A percentile compares a stretch with the other conserved stretches of the same genome.
phyloP scores from a whole-genome alignment of 2,888 invertebrate genomes.

The Anaspis maculata region DNA sequence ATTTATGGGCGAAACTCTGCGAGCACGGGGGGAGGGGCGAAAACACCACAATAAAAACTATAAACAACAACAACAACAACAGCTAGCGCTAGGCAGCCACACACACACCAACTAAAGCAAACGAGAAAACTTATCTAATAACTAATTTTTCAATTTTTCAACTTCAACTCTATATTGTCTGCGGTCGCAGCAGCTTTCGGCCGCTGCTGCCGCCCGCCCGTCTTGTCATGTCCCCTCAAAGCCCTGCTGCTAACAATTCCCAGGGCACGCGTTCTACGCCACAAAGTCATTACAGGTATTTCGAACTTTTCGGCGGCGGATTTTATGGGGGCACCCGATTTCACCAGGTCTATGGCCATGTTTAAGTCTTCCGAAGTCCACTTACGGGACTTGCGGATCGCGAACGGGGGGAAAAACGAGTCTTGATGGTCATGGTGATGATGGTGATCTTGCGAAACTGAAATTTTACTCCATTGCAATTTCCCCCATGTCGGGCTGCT shows the following conservation, averaged over 20 bases:
- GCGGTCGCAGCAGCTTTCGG: background rate
- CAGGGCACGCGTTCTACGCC: conserved; percentile 33
- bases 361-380: conserved; percentile 31
- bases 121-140: conserved; percentile 34
- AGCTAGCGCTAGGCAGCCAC: conserved; percentile 6
- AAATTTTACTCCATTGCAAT: too few relatives aligned
- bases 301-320: conserved; percentile 32
- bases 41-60: too few relatives aligned
- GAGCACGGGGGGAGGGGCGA: too few relatives aligned
- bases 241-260: conserved; percentile 30
- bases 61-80: conserved; percentile 27
- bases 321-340: conserved; percentile 34
- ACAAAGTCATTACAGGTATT: conserved; percentile 37
- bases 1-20: too few relatives aligned
- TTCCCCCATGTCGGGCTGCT: too few relatives aligned
- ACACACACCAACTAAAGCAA: conserved; percentile 31
- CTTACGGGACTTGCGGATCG: conserved; percentile 15
- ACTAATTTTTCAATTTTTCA: conserved; percentile 30
- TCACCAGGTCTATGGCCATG: conserved; percentile 32
- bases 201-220: conserved; percentile 1
- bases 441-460: too few relatives aligned
- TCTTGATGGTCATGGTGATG: too few relatives aligned
- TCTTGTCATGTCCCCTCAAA: conserved; percentile 6
- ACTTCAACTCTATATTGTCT: conserved; percentile 7
- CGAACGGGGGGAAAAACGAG: too few relatives aligned